phyloP scores from a whole-genome alignment of 2,888 invertebrate genomes.

The Cephus nigrinus region DNA sequence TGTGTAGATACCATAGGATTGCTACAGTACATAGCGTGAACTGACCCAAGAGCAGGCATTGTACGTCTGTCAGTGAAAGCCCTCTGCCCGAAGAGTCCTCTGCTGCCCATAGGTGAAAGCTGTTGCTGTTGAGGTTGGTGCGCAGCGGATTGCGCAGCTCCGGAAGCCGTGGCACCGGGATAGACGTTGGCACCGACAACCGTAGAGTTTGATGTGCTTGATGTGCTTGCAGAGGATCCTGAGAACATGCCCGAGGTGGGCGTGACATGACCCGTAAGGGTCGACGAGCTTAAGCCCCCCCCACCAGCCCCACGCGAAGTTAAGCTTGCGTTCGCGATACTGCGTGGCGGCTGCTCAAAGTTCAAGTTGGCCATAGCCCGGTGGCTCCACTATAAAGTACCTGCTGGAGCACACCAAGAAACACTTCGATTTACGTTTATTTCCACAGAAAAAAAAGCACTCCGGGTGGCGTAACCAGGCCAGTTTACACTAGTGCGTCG shows the following conservation, averaged over 20 bases:
- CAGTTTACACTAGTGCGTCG: background rate
- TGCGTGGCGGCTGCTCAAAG: slow-evolving; percentile 89
- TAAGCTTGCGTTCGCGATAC: slow-evolving; percentile 83
- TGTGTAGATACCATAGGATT: background rate
- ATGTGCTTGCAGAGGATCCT: slow-evolving; percentile 63
- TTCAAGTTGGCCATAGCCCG: slow-evolving; percentile 94
- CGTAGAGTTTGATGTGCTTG: slow-evolving; percentile 59
- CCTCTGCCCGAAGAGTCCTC: slow-evolving; percentile 82
- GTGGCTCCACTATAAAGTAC: slow-evolving; percentile 53
- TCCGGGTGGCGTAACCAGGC: background rate
- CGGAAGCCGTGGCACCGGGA: slow-evolving; percentile 59
- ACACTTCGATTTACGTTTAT: slow-evolving; percentile 24
- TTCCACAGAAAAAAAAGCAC: slow-evolving; percentile 1
- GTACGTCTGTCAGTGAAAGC: slow-evolving; percentile 81
- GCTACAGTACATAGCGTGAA: slow-evolving; percentile 24
- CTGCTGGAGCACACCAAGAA: slow-evolving; percentile 47
- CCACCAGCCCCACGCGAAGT: slow-evolving; percentile 74
- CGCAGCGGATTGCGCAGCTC: slow-evolving; percentile 65
- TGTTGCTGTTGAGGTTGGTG: slow-evolving; percentile 69
- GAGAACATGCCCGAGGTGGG: slow-evolving; percentile 77
- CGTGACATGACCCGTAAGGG: slow-evolving; percentile 81
- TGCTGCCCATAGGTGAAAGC: slow-evolving; percentile 71
- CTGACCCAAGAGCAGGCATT: slow-evolving; percentile 72
- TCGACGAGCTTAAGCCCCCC: slow-evolving; percentile 70
- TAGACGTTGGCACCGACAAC: slow-evolving; percentile 63